Evolutionary conservation across 2,113 vertebrate species (phyloP).

Genomic region (Chloroceryle aenea): DNA sequence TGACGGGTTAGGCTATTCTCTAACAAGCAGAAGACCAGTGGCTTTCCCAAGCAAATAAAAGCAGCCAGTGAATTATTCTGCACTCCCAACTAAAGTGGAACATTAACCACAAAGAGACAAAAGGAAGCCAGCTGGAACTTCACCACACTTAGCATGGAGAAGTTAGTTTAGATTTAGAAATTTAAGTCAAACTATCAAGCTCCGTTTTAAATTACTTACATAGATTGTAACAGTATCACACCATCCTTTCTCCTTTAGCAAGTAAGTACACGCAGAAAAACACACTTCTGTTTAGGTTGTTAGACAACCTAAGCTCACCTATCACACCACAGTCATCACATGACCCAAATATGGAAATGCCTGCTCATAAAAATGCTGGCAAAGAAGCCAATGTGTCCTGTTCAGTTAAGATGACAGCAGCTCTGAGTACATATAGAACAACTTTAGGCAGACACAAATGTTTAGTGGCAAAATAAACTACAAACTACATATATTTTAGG

Average conservation of each 20-base stretch:
- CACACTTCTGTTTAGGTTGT: not conserved
- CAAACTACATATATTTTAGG: fast-evolving
- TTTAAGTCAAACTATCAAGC: not conserved
- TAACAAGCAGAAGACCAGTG: not conserved
- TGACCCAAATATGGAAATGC: not conserved
- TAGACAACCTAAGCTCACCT: not conserved
- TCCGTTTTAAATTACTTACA: not conserved
- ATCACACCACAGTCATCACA: not conserved
- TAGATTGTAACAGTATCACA: not conserved
- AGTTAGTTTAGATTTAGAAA: not conserved
- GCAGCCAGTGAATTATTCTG: not conserved
- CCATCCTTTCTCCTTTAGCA: not conserved
- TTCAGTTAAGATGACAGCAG: not conserved
- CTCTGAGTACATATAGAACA: fast-evolving
- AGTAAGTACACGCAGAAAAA: not conserved
- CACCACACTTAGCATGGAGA: not conserved
- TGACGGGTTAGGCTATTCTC: not conserved
- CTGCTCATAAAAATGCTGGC: not conserved
- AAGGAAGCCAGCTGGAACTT: not conserved
- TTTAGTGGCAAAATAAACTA: not conserved
- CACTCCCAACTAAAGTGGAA: not conserved
- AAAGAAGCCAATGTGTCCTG: not conserved
- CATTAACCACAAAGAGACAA: not conserved
- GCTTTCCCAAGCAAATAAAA: not conserved
- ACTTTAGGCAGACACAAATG: not conserved